Conservation (phyloP, 2,113 vertebrate genomes). For the Podiceps cristatus region DNA sequence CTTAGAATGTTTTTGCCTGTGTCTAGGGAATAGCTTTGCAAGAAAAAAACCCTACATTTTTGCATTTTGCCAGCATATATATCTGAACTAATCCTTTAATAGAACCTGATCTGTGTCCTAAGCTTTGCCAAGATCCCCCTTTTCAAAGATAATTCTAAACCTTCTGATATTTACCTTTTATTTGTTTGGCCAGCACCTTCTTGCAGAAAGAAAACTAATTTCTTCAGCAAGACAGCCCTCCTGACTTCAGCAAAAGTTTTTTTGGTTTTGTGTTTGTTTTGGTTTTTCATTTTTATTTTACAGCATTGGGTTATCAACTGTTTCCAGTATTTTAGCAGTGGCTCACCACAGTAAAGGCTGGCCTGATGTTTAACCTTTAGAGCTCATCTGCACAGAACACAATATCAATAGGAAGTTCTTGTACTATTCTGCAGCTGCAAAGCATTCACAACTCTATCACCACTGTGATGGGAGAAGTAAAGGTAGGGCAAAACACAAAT, state of each 20-base stretch:
- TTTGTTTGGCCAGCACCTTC: background rate
- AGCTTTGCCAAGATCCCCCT: background rate
- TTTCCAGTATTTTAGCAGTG: background rate
- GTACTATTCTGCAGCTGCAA: background rate
- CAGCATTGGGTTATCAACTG: background rate
- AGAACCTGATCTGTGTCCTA: background rate
- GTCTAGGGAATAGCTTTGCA: background rate
- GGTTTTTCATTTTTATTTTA: background rate
- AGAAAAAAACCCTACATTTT: background rate
- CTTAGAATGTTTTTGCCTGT: background rate
- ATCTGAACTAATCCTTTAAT: background rate
- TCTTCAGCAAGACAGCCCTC: background rate
- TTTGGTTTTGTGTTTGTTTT: background rate
- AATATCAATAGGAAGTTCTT: background rate
- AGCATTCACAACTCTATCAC: background rate
- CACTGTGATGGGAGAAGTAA: background rate
- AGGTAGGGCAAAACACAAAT: background rate
- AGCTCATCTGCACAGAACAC: background rate
- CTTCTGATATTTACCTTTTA: background rate
- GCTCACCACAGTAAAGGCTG: background rate
- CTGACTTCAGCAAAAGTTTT: background rate
- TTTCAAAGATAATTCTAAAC: slow-evolving; percentile 10
- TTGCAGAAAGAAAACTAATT: background rate
- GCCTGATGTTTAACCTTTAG: background rate
- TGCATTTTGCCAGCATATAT: background rate